Percentiles rank a stretch among this genome's conserved stretches.
phyloP scores from a whole-genome alignment of 2,888 invertebrate species.

The Papilio gigon region DNA sequence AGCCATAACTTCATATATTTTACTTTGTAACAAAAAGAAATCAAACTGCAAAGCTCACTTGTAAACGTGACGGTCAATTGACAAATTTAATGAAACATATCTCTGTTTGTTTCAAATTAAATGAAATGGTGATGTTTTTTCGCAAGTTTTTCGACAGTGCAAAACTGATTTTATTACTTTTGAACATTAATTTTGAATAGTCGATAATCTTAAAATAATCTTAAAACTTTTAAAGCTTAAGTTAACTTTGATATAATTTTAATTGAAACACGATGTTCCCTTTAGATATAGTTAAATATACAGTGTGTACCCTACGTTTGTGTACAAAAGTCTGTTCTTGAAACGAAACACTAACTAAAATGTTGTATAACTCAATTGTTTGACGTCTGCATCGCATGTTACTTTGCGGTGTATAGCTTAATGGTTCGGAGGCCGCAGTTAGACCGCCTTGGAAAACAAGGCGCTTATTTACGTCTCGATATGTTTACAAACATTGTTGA shows the following conservation, averaged over 20 bases:
- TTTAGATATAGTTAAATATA: too few species aligned
- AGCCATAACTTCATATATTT: not conserved
- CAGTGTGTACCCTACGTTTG: too few species aligned
- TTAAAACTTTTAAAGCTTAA: not conserved
- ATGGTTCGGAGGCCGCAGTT: constrained; percentile 17
- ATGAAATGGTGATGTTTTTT: too few species aligned
- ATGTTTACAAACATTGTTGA: constrained; percentile 79
- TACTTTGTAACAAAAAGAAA: not conserved
- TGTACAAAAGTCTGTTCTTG: not conserved
- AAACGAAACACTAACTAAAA: not conserved
- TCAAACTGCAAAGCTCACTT: not conserved
- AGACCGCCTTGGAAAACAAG: constrained; percentile 62
- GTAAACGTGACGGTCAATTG: too few species aligned
- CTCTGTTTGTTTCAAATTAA: too few species aligned
- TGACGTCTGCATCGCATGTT: not conserved
- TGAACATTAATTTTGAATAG: too few species aligned
- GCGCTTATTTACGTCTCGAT: constrained; percentile 72
- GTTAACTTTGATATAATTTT: not conserved
- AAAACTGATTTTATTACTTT: too few species aligned
- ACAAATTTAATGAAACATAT: too few species aligned
- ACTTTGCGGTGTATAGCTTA: constrained; percentile 8
- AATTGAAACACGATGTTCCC: too few species aligned
- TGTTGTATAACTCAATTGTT: not conserved
- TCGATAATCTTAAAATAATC: too few species aligned
- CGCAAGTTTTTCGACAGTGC: too few species aligned